Conservation (phyloP, 2,797 vertebrate species). For the Craterocephalus amniculus region DNA sequence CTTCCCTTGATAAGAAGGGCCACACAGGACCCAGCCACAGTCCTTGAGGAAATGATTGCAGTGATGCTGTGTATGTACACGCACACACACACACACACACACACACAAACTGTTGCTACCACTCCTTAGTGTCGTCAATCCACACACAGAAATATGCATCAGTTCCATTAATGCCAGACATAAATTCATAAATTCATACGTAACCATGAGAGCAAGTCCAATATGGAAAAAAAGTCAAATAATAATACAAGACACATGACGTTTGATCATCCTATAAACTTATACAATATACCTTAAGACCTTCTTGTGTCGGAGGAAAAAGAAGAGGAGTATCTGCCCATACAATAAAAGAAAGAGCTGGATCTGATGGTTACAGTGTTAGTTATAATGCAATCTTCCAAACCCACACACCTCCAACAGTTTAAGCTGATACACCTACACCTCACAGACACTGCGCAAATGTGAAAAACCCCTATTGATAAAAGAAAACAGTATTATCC, state of each 20-base stretch:
- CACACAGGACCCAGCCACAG: not conserved
- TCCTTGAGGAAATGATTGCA: slow-evolving; percentile 4
- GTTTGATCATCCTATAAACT: no score
- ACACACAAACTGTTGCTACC: not conserved
- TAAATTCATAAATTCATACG: not conserved
- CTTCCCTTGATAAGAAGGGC: slow-evolving; percentile 21
- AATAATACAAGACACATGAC: no score
- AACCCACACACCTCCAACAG: slow-evolving; percentile 5
- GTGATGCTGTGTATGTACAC: not conserved
- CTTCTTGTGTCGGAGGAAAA: slow-evolving; percentile 8
- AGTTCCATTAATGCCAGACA: not conserved
- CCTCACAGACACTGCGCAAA: not conserved
- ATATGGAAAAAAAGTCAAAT: not conserved
- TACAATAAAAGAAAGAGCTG: not conserved
- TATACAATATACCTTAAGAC: no score
- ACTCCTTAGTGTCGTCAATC: not conserved
- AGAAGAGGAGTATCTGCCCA: slow-evolving; percentile 14
- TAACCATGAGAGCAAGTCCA: not conserved
- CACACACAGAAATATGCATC: fast-evolving
- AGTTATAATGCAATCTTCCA: slow-evolving; percentile 3
- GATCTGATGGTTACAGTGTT: slow-evolving; percentile 3
- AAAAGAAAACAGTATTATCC: not conserved
- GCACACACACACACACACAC: no score
- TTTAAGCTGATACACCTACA: slow-evolving; percentile 13
- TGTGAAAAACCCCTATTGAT: slow-evolving; percentile 1